Base-by-base conservation (phyloP, 2,888 invertebrate genomes). In the Zaprionus lineosus region DNA sequence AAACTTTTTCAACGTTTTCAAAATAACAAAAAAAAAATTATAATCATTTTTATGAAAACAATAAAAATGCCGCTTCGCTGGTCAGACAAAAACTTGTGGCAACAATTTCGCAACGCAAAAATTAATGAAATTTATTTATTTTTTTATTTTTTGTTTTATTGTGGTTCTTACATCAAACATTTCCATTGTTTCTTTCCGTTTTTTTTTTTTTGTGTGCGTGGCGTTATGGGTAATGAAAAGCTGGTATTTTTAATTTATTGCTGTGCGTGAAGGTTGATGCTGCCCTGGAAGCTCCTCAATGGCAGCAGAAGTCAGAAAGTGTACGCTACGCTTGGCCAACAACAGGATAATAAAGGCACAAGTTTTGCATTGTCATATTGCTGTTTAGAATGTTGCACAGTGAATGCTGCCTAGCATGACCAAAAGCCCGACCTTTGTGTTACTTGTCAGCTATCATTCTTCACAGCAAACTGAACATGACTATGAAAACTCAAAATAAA, bases 61-160 rank as follows among this genome's bases (percentile, higher is more conserved):
- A 78, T 64, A 67, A 62, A 62, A 61, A 46, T 36, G 12, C 7
- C 58, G 74, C 74, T 77, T 62, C 52, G 64, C 69, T 58, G 56
- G 37, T 40, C 61, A 50, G 29, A 19, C 51, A 40, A 56, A 77
- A 65, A 53, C 28, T 66, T 75, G 28, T 21, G 19, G 29, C 44
- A 69, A 66, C 82, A 84, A 69, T 66, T 77, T 74, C 41, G 60
- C 39, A 31, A 26, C 37, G 37, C 40, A 46, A 58, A 70, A 84
- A 67, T 77, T 82, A 78, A 78, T 78, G 60, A 74, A 84, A 84
- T 81, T 84, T 81, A 60, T 60, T 51, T 59, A 66, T 29, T 55
- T 60, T 55, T 36, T 57, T 44, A 11, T 7, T n/a, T 31, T 24
- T 18, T 5, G n/a, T 31, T 21, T 21, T 47, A n/a, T 18, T 48